Percentiles rank a stretch among this genome's conserved stretches.
These are phyloP conservation scores for Cebus imitator DNA, from an alignment of 2,113 vertebrate species.

Conservation along the genomic window DNA sequence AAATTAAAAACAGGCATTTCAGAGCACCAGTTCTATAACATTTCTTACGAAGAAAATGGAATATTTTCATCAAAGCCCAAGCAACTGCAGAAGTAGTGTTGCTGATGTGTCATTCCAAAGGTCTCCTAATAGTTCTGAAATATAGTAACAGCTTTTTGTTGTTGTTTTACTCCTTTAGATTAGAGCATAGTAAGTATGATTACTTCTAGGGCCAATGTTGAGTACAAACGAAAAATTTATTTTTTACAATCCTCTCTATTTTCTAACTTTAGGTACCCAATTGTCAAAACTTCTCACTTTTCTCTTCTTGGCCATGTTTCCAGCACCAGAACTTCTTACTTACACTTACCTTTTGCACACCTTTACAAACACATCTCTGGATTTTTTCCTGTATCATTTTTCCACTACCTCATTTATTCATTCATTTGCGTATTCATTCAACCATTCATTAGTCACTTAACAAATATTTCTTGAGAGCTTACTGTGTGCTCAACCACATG, in stretches of 20 bases:
- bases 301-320: neutral
- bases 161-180: neutral
- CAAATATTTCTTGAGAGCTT: neutral
- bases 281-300: neutral
- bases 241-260: neutral
- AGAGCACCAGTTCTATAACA: conserved; percentile 41
- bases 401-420: neutral
- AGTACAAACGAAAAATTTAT: neutral
- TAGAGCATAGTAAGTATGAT: neutral
- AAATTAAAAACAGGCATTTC: conserved; percentile 68
- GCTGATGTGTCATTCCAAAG: conserved; percentile 8
- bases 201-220: neutral
- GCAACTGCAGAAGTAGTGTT: neutral
- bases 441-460: neutral
- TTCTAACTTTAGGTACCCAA: neutral
- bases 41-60: conserved; percentile 35
- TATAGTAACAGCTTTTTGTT: neutral
- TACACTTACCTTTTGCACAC: neutral
- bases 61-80: conserved; percentile 32
- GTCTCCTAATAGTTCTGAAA: conserved; percentile 31
- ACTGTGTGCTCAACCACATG: neutral
- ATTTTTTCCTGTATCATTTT: neutral
- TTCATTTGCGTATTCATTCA: neutral
- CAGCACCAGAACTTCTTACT: neutral
- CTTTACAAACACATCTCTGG: neutral